phyloP scores from a whole-genome alignment of 2,888 invertebrate species.

The Allophyes oxyacanthae region DNA sequence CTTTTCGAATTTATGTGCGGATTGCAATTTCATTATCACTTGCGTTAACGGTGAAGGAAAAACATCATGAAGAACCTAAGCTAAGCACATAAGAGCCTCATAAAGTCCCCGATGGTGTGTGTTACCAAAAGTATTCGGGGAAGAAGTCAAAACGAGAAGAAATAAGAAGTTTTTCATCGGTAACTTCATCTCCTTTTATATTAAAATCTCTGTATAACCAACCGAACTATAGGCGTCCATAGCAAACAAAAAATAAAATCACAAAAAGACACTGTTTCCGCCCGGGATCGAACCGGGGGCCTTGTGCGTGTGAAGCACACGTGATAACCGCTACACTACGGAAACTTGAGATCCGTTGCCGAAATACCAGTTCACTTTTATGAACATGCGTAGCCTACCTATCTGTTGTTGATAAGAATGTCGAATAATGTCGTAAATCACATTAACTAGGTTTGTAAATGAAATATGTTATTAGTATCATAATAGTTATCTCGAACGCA shows the following conservation, averaged over 20 bases:
- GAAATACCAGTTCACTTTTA: slow-evolving; percentile 4
- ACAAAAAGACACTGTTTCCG: slow-evolving; percentile 85
- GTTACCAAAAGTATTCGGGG: too few species aligned
- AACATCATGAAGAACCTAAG: too few species aligned
- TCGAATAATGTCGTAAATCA: slow-evolving; percentile 34
- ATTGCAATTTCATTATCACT: too few species aligned
- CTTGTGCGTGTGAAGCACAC: slow-evolving; percentile 95
- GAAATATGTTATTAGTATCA: slow-evolving; percentile 30
- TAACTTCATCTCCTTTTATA: too few species aligned
- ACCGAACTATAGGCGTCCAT: too few species aligned
- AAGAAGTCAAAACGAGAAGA: too few species aligned
- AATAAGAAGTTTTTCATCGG: too few species aligned
- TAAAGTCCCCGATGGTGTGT: too few species aligned
- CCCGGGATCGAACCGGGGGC: slow-evolving; percentile 92
- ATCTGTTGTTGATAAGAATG: slow-evolving; percentile 26
- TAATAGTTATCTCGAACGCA: slow-evolving; percentile 23
- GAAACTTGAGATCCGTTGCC: slow-evolving; percentile 74
- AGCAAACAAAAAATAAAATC: background rate
- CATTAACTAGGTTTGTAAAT: slow-evolving; percentile 42
- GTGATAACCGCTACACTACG: slow-evolving; percentile 94
- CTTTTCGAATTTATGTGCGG: too few species aligned
- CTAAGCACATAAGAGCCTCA: too few species aligned
- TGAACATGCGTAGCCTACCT: background rate
- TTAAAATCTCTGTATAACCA: too few species aligned
- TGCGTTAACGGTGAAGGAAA: too few species aligned